These are phyloP conservation scores for Corbicula japonica DNA, from an alignment of 2,888 invertebrate species.

Conservation along the genomic window DNA sequence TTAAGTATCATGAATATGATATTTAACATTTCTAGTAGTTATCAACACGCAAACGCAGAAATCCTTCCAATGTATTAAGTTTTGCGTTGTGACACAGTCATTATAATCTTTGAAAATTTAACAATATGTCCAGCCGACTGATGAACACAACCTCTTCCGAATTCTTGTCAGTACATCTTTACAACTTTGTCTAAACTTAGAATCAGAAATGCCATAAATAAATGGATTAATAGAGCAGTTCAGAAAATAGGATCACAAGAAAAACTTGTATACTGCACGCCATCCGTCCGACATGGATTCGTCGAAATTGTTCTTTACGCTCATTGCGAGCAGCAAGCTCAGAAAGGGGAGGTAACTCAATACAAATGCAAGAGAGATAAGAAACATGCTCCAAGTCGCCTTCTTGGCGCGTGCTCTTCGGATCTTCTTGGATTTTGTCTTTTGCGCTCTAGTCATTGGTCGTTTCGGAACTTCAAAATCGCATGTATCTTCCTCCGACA, in stretches of 20 bases:
- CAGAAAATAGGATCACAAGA: constrained; percentile 66
- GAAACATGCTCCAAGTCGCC: constrained; percentile 68
- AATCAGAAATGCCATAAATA: constrained; percentile 72
- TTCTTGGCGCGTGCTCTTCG: constrained; percentile 47
- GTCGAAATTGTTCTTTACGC: constrained; percentile 48
- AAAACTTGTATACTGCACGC: constrained; percentile 61
- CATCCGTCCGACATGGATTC: constrained; percentile 37
- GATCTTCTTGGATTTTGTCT: constrained; percentile 9
- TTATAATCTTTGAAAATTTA: too few species aligned
- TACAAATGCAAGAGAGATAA: constrained; percentile 65
- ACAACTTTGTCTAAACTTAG: constrained; percentile 51
- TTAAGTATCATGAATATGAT: too few species aligned
- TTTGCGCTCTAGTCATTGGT: neutral
- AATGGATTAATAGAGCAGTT: constrained; percentile 72
- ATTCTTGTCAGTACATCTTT: too few species aligned
- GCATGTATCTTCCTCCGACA: constrained; percentile 1
- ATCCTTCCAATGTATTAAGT: too few species aligned
- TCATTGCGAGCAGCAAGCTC: constrained; percentile 45
- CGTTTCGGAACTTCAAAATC: constrained; percentile 12
- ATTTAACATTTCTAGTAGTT: too few species aligned
- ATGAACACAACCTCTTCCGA: too few species aligned
- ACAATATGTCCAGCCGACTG: too few species aligned
- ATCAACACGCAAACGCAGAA: too few species aligned
- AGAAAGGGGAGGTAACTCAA: constrained; percentile 63
- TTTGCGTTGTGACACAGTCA: too few species aligned